A percentile compares a stretch with the other conserved stretches of the same genome.
Evolutionary conservation across 2,113 vertebrate genomes (phyloP).

Genomic region (Hippocampus zosterae): DNA sequence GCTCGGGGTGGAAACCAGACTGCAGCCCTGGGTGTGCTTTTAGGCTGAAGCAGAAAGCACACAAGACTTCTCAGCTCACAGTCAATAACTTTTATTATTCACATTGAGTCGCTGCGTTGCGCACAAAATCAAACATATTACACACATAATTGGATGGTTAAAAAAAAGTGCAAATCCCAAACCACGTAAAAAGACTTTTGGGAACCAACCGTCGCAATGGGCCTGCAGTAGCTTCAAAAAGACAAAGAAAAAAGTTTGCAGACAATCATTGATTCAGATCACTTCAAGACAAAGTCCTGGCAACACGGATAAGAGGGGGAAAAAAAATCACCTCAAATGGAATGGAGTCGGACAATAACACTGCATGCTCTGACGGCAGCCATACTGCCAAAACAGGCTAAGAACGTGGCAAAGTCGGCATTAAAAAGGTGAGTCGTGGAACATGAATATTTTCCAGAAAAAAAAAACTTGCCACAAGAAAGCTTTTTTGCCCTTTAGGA

Average conservation of each 20-base stretch:
- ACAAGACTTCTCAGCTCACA: background rate
- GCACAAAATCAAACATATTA: constrained; percentile 49
- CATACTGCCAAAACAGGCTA: background rate
- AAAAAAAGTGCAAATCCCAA: constrained; percentile 46
- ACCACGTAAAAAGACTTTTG: constrained; percentile 7
- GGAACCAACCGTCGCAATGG: constrained; percentile 1
- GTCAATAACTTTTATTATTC: constrained; percentile 51
- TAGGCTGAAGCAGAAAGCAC: background rate
- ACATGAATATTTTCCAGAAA: background rate
- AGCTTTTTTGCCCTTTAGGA: background rate
- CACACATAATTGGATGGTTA: constrained; percentile 38
- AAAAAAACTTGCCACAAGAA: background rate
- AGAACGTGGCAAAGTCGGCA: background rate
- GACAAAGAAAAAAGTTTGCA: background rate
- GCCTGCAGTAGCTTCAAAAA: background rate
- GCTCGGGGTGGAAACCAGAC: background rate
- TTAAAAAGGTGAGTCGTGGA: background rate
- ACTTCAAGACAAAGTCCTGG: background rate
- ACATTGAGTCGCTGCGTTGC: constrained; percentile 44
- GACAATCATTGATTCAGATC: background rate
- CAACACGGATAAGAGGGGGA: background rate
- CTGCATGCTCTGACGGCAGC: background rate
- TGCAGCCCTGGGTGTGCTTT: background rate
- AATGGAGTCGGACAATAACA: background rate
- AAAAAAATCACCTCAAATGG: background rate